Conservation (phyloP, 2,113 vertebrate genomes). For the Coregonus clupeaformis region DNA sequence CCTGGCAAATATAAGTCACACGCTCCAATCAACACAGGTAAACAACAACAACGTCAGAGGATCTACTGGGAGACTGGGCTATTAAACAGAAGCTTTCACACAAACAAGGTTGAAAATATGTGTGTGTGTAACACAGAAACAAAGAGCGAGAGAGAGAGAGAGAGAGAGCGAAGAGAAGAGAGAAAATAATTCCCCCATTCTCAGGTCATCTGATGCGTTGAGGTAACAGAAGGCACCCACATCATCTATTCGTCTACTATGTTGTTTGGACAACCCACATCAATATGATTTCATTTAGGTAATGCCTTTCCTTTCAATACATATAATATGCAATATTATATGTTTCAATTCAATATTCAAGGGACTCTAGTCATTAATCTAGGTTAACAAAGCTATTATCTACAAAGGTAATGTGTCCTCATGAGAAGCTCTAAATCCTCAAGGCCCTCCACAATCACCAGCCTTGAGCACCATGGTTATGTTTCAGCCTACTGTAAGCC, state of each 20-base stretch:
- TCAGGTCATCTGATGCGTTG: constrained; percentile 67
- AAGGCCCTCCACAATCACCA: constrained; percentile 33
- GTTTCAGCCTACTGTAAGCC: too few relatives aligned
- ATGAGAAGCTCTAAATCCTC: constrained; percentile 42
- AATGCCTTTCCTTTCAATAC: constrained; percentile 31
- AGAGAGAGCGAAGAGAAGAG: neutral
- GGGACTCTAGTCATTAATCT: constrained; percentile 62
- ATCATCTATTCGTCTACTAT: constrained; percentile 21
- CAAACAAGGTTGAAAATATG: constrained; percentile 20
- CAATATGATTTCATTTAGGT: constrained; percentile 54
- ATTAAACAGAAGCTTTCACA: constrained; percentile 49
- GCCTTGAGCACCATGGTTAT: constrained; percentile 25
- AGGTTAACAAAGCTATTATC: constrained; percentile 67
- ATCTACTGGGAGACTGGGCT: constrained; percentile 59
- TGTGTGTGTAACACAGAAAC: neutral
- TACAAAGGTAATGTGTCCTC: constrained; percentile 49
- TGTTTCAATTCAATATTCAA: constrained; percentile 49
- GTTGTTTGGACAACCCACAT: constrained; percentile 45
- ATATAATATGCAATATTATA: constrained; percentile 22
- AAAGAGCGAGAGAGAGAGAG: neutral
- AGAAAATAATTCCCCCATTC: constrained; percentile 16
- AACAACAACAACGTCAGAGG: constrained; percentile 65
- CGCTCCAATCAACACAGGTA: constrained; percentile 52
- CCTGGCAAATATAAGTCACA: constrained; percentile 62
- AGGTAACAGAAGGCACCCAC: constrained; percentile 52